phyloP scores from a whole-genome alignment of 2,888 invertebrate species.

The Drosophila mettleri region DNA sequence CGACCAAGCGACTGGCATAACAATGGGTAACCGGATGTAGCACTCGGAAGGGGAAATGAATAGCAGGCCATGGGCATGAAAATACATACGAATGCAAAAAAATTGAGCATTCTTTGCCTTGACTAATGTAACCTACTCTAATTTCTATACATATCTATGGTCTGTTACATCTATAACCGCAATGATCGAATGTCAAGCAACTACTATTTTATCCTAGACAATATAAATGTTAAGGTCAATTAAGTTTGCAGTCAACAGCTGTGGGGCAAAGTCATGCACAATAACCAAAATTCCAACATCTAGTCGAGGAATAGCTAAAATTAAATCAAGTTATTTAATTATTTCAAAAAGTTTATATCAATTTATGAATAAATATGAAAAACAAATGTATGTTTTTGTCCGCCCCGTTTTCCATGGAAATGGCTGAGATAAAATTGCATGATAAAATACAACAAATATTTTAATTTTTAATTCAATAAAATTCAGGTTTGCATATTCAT shows the following conservation, averaged over 20 bases:
- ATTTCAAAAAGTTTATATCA: too few relatives aligned
- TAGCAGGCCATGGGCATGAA: conserved; percentile 62
- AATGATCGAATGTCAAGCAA: conserved; percentile 1
- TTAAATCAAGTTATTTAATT: not conserved
- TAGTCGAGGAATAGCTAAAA: not conserved
- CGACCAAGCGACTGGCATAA: conserved; percentile 60
- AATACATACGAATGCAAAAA: conserved; percentile 36
- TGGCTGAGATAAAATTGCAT: too few relatives aligned
- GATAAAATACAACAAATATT: too few relatives aligned
- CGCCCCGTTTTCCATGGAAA: too few relatives aligned
- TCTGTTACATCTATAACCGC: not conserved
- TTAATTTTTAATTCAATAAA: too few relatives aligned
- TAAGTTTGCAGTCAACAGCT: not conserved
- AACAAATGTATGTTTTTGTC: too few relatives aligned
- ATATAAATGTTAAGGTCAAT: not conserved
- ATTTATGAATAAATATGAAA: too few relatives aligned
- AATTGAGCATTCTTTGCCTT: conserved; percentile 15
- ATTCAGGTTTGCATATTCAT: too few relatives aligned
- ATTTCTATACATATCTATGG: not conserved
- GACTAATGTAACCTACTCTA: conserved; percentile 20
- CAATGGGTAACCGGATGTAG: conserved; percentile 70
- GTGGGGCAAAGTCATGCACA: not conserved
- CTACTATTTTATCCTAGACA: conserved; percentile 3
- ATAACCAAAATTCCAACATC: not conserved
- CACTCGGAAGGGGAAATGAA: conserved; percentile 81